A percentile compares a stretch with the other conserved stretches of the same genome.
These are phyloP conservation scores for Andricus curvator DNA, from an alignment of 2,888 invertebrate genomes.

Conservation along the genomic window DNA sequence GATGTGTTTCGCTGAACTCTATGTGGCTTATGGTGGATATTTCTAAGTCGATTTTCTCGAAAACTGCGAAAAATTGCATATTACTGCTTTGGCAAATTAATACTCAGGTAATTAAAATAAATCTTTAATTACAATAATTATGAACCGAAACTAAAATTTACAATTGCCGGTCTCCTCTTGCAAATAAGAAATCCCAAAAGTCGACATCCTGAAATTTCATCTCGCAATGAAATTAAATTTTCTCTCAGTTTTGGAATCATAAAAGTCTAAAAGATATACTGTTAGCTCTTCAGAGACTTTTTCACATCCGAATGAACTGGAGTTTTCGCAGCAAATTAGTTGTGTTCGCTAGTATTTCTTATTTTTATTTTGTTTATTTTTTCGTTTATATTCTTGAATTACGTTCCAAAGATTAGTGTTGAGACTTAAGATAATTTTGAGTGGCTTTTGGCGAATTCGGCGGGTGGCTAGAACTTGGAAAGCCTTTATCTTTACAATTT, in stretches of 20 bases:
- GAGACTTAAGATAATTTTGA: background rate
- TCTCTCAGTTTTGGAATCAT: background rate
- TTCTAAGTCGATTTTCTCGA: too few relatives aligned
- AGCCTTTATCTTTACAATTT: background rate
- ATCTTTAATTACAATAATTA: too few relatives aligned
- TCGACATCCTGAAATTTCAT: background rate
- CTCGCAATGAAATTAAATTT: background rate
- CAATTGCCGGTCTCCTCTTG: too few relatives aligned
- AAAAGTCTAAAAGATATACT: background rate
- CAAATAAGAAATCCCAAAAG: background rate
- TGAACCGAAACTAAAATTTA: too few relatives aligned
- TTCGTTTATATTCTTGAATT: background rate
- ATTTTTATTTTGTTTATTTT: background rate
- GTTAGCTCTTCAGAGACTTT: background rate
- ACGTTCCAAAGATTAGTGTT: constrained; percentile 4
- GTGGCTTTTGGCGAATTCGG: background rate
- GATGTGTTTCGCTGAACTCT: too few relatives aligned
- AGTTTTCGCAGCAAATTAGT: background rate
- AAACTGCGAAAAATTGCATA: too few relatives aligned
- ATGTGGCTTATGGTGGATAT: too few relatives aligned
- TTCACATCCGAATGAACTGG: background rate
- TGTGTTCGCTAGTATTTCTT: background rate
- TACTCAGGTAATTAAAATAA: too few relatives aligned
- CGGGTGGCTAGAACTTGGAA: background rate
- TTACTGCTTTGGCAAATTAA: too few relatives aligned